Evolutionary conservation across 2,113 vertebrate species (phyloP), one percentile per base, ranked within the genome.

Genomic region (Phaethon lepturus): DNA sequence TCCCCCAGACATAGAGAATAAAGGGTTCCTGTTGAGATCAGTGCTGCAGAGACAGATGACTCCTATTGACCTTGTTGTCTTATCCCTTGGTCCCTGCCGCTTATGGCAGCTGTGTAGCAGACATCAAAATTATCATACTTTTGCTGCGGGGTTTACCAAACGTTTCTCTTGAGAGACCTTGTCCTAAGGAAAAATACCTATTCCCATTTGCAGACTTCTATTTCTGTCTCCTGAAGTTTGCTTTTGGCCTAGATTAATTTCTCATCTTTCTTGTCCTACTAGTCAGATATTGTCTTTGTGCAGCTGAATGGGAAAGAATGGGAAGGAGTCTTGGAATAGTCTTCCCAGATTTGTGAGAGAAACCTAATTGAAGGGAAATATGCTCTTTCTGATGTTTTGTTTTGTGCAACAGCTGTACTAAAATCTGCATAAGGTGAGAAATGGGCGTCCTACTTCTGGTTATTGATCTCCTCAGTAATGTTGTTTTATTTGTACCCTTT

Each of bases 1-100:
- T 38, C 19, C 33, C 9, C 3, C 11, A 5, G 18, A 1, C 17
- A 3, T 1, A 5, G 0, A 18, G 59, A 58, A 4, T 17, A 2
- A 29, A 80, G 31, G 16, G 6, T 82, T 60, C 10, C 78, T 60
- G 44, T 29, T 68, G 74, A 40, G 78, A 49, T 24, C 33, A 45
- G 49, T 53, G 20, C 38, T 90, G 62, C 74, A 44, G 78, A 29
- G 62, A 40, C 53, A 81, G 55, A 42, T 78, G 80, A 79, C 67
- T 53, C 42, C 66, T 66, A 0, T 9, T 33, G 28, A 7, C 66
- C 44, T 62, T 40, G 24, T 63, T 71, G 47, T 35, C 75, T 53
- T n/a, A 29, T 35, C n/a, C 81, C 52, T 49, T 17, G n/a, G 18
- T 10, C 72, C 23, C 63, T 88, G 74, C 28, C 23, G 4, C n/a